Conservation (phyloP, 2,797 vertebrate species). For the Discoglossus pictus region DNA sequence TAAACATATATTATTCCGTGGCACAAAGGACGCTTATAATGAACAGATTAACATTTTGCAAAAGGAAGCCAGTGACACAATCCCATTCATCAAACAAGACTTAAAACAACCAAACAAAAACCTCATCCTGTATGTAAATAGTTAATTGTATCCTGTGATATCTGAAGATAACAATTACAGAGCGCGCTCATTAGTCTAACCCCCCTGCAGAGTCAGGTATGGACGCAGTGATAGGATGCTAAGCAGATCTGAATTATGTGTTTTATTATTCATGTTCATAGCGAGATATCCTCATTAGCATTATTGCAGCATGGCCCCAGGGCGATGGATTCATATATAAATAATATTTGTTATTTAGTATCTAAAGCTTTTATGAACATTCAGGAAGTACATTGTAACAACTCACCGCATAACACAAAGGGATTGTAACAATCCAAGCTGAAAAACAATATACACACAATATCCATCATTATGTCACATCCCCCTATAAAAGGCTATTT, state of each 20-base stretch:
- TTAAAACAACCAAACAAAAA: neutral
- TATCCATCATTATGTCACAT: too few relatives aligned
- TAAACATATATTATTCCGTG: too few relatives aligned
- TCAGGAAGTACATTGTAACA: neutral
- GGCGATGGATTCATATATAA: slow-evolving; percentile 6
- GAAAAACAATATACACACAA: too few relatives aligned
- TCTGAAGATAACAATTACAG: slow-evolving; percentile 32
- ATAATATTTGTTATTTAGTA: slow-evolving; percentile 11
- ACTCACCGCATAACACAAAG: too few relatives aligned
- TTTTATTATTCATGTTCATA: slow-evolving; percentile 43
- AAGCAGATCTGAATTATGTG: slow-evolving; percentile 20
- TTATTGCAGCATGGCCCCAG: slow-evolving; percentile 2
- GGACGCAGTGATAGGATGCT: slow-evolving; percentile 16
- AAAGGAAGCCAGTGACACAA: too few relatives aligned
- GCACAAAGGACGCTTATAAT: too few relatives aligned
- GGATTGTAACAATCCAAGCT: too few relatives aligned
- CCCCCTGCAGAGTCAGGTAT: slow-evolving; percentile 27
- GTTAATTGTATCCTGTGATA: slow-evolving; percentile 40
- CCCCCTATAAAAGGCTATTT: too few relatives aligned
- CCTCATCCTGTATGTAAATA: slow-evolving; percentile 22
- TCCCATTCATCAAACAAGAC: slow-evolving; percentile 2
- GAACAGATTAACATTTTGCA: too few relatives aligned
- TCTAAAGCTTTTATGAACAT: neutral
- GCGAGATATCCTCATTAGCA: slow-evolving; percentile 24
- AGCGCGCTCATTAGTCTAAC: slow-evolving; percentile 38